A percentile compares a stretch with the other conserved stretches of the same genome.
These are phyloP conservation scores for Neosilurus mollespiculum DNA, from an alignment of 2,797 vertebrate species.

Conservation along the genomic window DNA sequence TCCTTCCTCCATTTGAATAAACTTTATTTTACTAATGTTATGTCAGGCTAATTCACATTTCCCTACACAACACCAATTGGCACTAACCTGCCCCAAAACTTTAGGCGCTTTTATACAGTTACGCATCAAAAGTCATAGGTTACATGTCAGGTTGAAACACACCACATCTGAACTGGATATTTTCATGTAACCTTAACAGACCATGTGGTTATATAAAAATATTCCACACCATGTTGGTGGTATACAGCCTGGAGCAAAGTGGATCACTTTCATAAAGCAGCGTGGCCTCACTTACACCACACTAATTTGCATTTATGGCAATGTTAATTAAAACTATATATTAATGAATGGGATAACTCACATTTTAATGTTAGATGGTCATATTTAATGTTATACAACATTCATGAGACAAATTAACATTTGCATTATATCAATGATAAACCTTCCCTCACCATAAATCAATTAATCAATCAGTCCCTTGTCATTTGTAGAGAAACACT, in stretches of 20 bases:
- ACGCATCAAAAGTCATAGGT: neutral
- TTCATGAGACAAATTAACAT: neutral
- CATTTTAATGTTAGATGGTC: neutral
- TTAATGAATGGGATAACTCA: neutral
- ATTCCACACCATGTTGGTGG: neutral
- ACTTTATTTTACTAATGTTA: neutral
- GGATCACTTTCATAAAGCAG: neutral
- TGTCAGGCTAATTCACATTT: neutral
- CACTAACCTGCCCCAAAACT: neutral
- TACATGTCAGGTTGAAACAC: neutral
- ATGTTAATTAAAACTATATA: neutral
- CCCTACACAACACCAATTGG: neutral
- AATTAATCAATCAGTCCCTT: too few species aligned
- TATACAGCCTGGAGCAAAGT: neutral
- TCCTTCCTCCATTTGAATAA: neutral
- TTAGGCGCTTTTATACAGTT: neutral
- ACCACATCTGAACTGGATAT: neutral
- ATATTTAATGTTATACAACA: too few species aligned
- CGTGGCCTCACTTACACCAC: neutral
- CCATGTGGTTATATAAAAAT: neutral
- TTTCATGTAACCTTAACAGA: neutral
- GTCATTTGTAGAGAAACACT: too few species aligned
- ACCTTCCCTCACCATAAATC: too few species aligned
- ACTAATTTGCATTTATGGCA: neutral
- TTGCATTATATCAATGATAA: neutral